Conservation (phyloP, 2,797 vertebrate genomes). For the Salarias fasciatus region DNA sequence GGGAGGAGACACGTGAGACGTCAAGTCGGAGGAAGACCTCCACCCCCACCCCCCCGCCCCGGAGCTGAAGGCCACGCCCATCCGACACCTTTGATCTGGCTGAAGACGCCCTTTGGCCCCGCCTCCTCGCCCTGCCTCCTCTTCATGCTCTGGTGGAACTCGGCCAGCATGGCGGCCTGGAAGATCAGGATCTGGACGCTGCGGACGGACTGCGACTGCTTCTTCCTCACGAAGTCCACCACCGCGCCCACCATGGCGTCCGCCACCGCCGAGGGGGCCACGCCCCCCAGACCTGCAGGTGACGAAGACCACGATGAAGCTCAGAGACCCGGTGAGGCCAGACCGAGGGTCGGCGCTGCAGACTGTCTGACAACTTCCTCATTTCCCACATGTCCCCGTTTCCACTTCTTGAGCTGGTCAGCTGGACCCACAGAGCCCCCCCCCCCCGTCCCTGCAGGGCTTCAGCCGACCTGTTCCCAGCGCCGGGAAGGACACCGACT, state of each 20-base stretch:
- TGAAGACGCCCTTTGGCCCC: background rate
- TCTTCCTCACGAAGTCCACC: conserved; percentile 83
- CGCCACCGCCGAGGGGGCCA: conserved; percentile 80
- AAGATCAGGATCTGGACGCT: conserved; percentile 88
- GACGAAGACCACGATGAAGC: background rate
- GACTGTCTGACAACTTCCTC: too few relatives aligned
- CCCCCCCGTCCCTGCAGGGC: too few relatives aligned
- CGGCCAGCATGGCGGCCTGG: conserved; percentile 78
- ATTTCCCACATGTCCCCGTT: too few relatives aligned
- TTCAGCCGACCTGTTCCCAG: conserved; percentile 92
- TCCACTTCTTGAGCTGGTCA: too few relatives aligned
- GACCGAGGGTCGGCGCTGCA: too few relatives aligned
- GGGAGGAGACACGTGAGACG: too few relatives aligned
- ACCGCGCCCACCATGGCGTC: conserved; percentile 85
- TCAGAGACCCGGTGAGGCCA: too few relatives aligned
- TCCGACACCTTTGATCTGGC: conserved; percentile 68
- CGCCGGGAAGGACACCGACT: conserved; percentile 88
- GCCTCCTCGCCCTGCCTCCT: conserved; percentile 62
- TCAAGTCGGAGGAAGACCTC: too few relatives aligned
- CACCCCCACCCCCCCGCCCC: too few relatives aligned
- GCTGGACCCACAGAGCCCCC: too few relatives aligned
- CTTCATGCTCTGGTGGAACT: conserved; percentile 86
- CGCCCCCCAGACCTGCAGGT: conserved; percentile 80
- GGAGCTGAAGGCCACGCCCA: conserved; percentile 4
- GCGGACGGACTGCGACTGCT: conserved; percentile 60